Percentiles rank a stretch among this genome's conserved stretches.
Evolutionary conservation across 2,113 vertebrate species (phyloP).

Genomic region (Typhlomys cinereus): DNA sequence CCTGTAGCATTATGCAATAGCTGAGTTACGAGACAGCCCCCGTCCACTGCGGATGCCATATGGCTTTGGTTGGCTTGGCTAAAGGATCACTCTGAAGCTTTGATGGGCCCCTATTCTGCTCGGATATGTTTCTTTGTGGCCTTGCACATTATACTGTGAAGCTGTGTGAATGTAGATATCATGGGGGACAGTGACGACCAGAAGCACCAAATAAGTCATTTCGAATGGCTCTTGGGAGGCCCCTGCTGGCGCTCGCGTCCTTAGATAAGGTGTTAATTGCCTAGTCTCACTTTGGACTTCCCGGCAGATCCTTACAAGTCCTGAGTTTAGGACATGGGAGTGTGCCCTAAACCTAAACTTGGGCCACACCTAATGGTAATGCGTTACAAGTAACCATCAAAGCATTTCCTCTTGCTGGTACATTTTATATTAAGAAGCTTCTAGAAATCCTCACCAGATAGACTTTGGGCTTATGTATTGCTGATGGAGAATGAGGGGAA

Average conservation of each 20-base stretch:
- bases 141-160: too few relatives aligned
- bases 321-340: not conserved
- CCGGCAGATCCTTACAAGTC: accelerated
- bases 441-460: not conserved
- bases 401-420: not conserved
- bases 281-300: not conserved
- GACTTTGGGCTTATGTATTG: not conserved
- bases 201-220: constrained; percentile 48
- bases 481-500: not conserved
- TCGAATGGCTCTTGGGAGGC: not conserved
- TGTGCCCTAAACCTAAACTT: not conserved
- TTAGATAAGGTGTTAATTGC: not conserved
- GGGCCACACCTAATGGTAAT: not conserved
- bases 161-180: not conserved
- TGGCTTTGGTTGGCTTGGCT: constrained; percentile 33
- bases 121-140: not conserved
- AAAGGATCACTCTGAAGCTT: not conserved
- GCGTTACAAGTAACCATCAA: not conserved
- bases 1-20: not conserved
- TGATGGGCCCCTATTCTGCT: not conserved
- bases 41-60: not conserved
- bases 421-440: not conserved
- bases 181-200: not conserved
- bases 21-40: not conserved
- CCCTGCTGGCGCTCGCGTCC: not conserved